Conservation (phyloP, 2,113 vertebrate species). For the Anoplopoma fimbria region DNA sequence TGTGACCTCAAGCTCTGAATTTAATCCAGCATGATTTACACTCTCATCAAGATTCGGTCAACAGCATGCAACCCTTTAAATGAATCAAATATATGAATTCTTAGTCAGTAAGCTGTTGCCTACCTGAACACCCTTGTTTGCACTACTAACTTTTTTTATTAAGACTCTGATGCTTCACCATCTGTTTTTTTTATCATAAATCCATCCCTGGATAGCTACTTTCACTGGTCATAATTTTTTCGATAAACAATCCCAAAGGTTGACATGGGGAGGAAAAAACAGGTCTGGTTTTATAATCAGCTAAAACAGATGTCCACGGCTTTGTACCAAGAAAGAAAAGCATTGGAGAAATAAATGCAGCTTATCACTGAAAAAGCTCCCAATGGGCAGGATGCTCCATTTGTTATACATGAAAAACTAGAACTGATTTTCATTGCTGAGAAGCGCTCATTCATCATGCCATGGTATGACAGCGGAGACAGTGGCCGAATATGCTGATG, state of each 20-base stretch:
- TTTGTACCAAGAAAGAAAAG: slow-evolving; percentile 38
- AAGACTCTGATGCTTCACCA: slow-evolving; percentile 51
- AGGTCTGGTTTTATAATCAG: slow-evolving; percentile 70
- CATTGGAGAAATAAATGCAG: slow-evolving; percentile 69
- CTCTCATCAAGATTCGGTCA: slow-evolving; percentile 12
- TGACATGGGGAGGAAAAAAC: slow-evolving; percentile 7
- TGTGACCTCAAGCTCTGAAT: slow-evolving; percentile 1
- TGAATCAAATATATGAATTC: slow-evolving; percentile 48
- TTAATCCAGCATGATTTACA: slow-evolving; percentile 32
- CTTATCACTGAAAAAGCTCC: slow-evolving; percentile 72
- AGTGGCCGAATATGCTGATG: slow-evolving; percentile 2
- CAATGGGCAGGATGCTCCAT: slow-evolving; percentile 50
- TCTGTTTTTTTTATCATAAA: slow-evolving; percentile 61
- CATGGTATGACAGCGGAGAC: slow-evolving; percentile 38
- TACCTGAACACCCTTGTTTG: slow-evolving; percentile 34
- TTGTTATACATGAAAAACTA: slow-evolving; percentile 55
- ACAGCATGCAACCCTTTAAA: slow-evolving; percentile 2
- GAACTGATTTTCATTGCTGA: slow-evolving; percentile 42
- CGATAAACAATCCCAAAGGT: slow-evolving; percentile 67
- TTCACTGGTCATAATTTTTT: slow-evolving; percentile 56
- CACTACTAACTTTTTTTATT: slow-evolving; percentile 50
- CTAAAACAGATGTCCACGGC: slow-evolving; percentile 64
- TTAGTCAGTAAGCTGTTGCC: slow-evolving; percentile 29
- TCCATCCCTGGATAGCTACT: slow-evolving; percentile 57
- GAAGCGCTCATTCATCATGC: slow-evolving; percentile 40